Percentiles rank a stretch among this genome's conserved stretches.
Evolutionary conservation across 1,140 invertebrate genomes (phyloP).

Genomic region (Lordiphosa mommai): DNA sequence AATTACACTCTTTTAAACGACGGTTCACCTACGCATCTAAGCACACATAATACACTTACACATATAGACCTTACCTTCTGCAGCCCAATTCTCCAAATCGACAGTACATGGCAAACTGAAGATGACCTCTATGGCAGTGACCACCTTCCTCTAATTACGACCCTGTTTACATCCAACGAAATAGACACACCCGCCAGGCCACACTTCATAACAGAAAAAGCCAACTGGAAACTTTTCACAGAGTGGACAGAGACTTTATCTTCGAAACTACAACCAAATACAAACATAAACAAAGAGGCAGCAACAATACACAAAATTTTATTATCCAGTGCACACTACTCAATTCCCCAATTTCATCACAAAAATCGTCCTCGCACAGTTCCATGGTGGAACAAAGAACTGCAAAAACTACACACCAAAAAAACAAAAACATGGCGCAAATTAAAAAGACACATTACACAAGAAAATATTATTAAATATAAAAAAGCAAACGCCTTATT

Average conservation of each 20-base stretch:
- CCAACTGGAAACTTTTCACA: slow-evolving; percentile 9
- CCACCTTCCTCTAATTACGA: slow-evolving; percentile 14
- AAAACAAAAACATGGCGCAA: not conserved
- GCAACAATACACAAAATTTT: slow-evolving; percentile 15
- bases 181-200: not conserved
- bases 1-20: slow-evolving; percentile 21
- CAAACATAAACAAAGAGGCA: slow-evolving; percentile 19
- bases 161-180: slow-evolving; percentile 10
- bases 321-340: slow-evolving; percentile 1
- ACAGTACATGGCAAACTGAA: slow-evolving; percentile 20
- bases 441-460: not conserved
- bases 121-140: slow-evolving; percentile 18
- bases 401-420: not conserved
- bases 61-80: slow-evolving; percentile 15
- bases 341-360: slow-evolving; percentile 2
- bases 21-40: slow-evolving; percentile 12
- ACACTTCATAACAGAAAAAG: slow-evolving; percentile 13
- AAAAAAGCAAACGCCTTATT: slow-evolving; percentile 13
- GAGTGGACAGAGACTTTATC: not conserved
- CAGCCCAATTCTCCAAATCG: slow-evolving; percentile 13
- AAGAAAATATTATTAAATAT: slow-evolving; percentile 3
- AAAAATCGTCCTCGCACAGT: not conserved
- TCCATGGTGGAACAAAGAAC: not conserved
- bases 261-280: not conserved
- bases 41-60: slow-evolving; percentile 19